Evolutionary conservation across 2,797 vertebrate species (phyloP), one percentile per base, ranked within the genome.

Genomic region (Notamacropus eugenii): DNA sequence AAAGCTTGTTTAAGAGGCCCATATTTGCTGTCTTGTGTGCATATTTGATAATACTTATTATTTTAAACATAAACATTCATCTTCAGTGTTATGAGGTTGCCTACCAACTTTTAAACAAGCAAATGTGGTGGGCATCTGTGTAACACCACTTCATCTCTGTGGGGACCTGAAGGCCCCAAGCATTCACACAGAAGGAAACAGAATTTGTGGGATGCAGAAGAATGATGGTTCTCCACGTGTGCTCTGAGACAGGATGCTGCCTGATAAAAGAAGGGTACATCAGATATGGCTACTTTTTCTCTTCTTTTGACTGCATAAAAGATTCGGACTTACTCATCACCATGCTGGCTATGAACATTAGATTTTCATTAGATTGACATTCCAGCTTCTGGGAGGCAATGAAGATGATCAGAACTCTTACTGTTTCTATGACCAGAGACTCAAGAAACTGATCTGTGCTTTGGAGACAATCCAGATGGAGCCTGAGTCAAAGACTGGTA

Each of bases 1-100:
- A 98, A 97, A 87, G 96, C 98, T 97, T 98, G 98, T 95, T 94
- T 96, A 98, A 98, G 98, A 98, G 91, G 96, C 95, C 91, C 50
- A 31, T 98, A 98, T 98, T 99, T 98, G 98, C 3, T 87, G 92
- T 95, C 96, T 2, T 34, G 94, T 55, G 94, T 97, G 46, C 92
- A 93, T 96, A 96, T 96, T 97, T 90, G 96, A 46, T 97, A 96
- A 96, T 93, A 62, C 94, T 97, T 94, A 96, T 90, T 94, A 92
- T 97, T 98, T 97, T 59, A 96, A 94, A 97, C 93, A 94, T 96
- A 98, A 98, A 98, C 97, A 98, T 97, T 5, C 96, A 95, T 93
- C 87, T 97, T 58, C 87, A 96, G 93, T 96, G 98, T 98, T 97
- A 97, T 91, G 96, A 97, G 93, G 93, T 97, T 96, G 58, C 92